These are phyloP conservation scores for Diachasma alloeum DNA, from an alignment of 1,140 invertebrate species.

Conservation along the genomic window DNA sequence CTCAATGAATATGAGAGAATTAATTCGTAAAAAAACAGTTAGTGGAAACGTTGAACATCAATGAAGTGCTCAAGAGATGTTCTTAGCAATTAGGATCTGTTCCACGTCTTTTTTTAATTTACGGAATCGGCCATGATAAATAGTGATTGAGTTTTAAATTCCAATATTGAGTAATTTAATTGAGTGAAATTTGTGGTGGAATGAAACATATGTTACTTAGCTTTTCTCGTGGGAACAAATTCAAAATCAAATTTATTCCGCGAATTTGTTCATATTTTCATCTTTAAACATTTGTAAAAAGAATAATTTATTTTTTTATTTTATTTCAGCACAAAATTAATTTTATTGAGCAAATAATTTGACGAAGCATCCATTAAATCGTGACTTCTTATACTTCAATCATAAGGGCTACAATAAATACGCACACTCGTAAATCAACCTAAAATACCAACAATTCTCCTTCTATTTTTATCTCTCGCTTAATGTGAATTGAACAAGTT, in stretches of 20 bases:
- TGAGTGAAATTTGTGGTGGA: neutral
- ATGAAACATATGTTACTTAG: neutral
- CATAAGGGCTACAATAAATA: slow-evolving; percentile 2
- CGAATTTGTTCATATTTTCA: neutral
- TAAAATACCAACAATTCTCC: neutral
- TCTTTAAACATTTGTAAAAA: neutral
- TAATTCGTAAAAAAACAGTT: neutral
- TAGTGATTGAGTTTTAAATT: neutral
- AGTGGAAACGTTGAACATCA: neutral
- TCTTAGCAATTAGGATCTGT: neutral
- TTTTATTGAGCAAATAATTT: neutral
- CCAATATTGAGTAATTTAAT: neutral
- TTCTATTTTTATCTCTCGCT: slow-evolving; percentile 5
- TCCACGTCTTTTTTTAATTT: neutral
- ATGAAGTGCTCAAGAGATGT: neutral
- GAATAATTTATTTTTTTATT: neutral
- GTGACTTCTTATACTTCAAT: slow-evolving; percentile 9
- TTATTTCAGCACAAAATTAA: neutral
- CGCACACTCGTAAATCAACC: neutral
- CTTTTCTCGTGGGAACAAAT: no score
- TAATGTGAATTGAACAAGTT: neutral
- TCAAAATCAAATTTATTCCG: no score
- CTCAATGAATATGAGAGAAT: neutral
- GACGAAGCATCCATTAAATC: neutral
- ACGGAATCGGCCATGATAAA: neutral